These are phyloP conservation scores for Coelinius sp. DNA, from an alignment of 2,888 invertebrate genomes.

Conservation along the genomic window DNA sequence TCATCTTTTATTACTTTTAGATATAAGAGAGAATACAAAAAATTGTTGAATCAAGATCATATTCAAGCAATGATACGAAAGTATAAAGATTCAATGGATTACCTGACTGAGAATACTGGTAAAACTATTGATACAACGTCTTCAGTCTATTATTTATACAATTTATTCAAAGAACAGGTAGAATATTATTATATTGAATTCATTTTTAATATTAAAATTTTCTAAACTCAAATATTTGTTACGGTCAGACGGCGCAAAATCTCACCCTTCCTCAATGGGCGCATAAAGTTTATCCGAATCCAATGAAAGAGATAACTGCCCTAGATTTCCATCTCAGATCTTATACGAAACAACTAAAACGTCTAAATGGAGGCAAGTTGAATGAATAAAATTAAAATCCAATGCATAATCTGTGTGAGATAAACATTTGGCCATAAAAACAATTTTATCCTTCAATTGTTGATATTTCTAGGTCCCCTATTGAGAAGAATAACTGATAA, in stretches of 20 bases:
- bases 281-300: slow-evolving; percentile 63
- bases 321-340: slow-evolving; percentile 68
- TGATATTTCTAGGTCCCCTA: slow-evolving; percentile 50
- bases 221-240: slow-evolving; percentile 3
- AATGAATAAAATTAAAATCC: slow-evolving; percentile 1
- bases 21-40: slow-evolving; percentile 59
- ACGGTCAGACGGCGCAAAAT: slow-evolving; percentile 58
- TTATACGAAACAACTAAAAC: slow-evolving; percentile 63
- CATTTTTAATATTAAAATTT: no score
- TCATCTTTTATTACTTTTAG: slow-evolving; percentile 42
- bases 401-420: no score
- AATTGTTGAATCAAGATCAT: slow-evolving; percentile 50
- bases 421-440: neutral
- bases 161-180: slow-evolving; percentile 69
- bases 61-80: slow-evolving; percentile 62
- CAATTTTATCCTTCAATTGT: no score
- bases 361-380: slow-evolving; percentile 67
- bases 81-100: slow-evolving; percentile 66
- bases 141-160: slow-evolving; percentile 66
- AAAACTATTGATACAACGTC: slow-evolving; percentile 57
- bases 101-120: slow-evolving; percentile 68
- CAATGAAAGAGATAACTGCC: slow-evolving; percentile 66
- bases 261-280: slow-evolving; percentile 71
- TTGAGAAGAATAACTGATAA: slow-evolving; percentile 60
- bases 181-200: neutral